Percentiles rank a stretch among this genome's conserved stretches.
Conservation (phyloP, 92 coral and sea anemone species). For the Montipora capitata region DNA sequence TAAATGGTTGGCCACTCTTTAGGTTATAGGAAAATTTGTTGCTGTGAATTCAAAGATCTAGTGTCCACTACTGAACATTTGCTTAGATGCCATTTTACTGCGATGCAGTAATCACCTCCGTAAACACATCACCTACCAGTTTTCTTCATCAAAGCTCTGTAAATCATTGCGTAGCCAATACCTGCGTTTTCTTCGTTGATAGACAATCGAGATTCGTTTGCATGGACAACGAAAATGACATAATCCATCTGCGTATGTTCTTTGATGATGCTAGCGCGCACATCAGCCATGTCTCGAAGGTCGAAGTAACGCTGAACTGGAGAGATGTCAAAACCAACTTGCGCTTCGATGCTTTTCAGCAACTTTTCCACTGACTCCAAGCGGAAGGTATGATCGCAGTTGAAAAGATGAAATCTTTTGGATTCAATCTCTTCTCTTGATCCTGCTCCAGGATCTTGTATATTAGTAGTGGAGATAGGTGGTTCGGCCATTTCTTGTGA, state of each 20-base stretch:
- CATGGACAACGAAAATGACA: constrained; percentile 80
- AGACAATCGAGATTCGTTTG: constrained; percentile 73
- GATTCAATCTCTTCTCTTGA: not conserved
- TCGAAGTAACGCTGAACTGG: constrained; percentile 46
- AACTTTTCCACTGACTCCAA: constrained; percentile 66
- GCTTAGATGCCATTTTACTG: not conserved
- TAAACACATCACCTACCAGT: constrained; percentile 9
- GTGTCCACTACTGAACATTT: not conserved
- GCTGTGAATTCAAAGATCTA: not conserved
- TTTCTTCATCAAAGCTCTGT: constrained; percentile 43
- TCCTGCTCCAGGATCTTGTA: not conserved
- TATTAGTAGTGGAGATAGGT: not conserved
- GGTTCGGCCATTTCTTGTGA: not conserved
- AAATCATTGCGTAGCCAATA: constrained; percentile 66
- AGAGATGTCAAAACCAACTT: constrained; percentile 20
- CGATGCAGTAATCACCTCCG: no score
- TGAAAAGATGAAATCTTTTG: constrained; percentile 75
- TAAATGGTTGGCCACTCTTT: no score
- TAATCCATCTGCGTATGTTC: constrained; percentile 25
- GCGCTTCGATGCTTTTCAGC: constrained; percentile 35
- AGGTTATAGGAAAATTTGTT: no score
- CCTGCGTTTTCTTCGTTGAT: constrained; percentile 65
- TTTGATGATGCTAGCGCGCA: constrained; percentile 10
- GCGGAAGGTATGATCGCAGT: constrained; percentile 79
- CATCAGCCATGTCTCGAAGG: constrained; percentile 54